Percentiles rank a stretch among this genome's conserved stretches.
Evolutionary conservation across 2,113 vertebrate species (phyloP).

Genomic region (Cheilinus undulatus): DNA sequence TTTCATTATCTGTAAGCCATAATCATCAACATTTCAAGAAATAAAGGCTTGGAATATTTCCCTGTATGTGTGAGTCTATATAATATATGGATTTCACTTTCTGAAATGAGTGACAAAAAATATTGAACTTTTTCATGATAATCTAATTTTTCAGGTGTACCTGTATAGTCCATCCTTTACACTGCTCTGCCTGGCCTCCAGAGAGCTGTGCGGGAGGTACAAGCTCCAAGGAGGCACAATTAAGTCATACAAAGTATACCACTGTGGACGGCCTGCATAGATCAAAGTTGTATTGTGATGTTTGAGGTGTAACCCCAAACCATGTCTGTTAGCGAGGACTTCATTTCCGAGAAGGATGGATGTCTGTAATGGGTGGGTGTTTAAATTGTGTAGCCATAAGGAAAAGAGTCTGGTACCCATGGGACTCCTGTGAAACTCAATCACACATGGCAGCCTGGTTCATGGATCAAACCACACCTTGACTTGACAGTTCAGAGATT

Average conservation of each 20-base stretch:
- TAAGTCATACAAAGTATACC: slow-evolving; percentile 78
- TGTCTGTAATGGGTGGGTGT: slow-evolving; percentile 75
- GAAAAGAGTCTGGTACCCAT: slow-evolving; percentile 63
- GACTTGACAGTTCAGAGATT: slow-evolving; percentile 57
- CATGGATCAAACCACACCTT: slow-evolving; percentile 83
- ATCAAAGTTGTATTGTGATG: slow-evolving; percentile 83
- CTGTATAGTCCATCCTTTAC: slow-evolving; percentile 14
- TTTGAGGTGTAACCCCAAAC: slow-evolving; percentile 83
- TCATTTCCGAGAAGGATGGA: slow-evolving; percentile 84
- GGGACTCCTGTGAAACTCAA: slow-evolving; percentile 79
- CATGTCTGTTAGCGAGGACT: slow-evolving; percentile 72
- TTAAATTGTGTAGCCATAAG: slow-evolving; percentile 69
- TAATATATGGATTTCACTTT: no score
- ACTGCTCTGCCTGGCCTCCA: slow-evolving; percentile 43
- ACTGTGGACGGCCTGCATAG: slow-evolving; percentile 73
- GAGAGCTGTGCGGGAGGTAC: slow-evolving; percentile 52
- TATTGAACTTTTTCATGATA: no score
- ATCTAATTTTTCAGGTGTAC: no score
- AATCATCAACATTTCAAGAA: no score
- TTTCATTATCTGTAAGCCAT: no score
- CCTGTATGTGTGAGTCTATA: no score
- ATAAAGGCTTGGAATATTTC: no score
- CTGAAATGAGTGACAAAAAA: no score
- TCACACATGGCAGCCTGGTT: slow-evolving; percentile 76
- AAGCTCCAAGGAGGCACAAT: slow-evolving; percentile 53